Evolutionary conservation across 92 coral and sea anemone genomes (phyloP), one percentile per base, ranked within the genome.

Genomic region (Porites cylindrica): DNA sequence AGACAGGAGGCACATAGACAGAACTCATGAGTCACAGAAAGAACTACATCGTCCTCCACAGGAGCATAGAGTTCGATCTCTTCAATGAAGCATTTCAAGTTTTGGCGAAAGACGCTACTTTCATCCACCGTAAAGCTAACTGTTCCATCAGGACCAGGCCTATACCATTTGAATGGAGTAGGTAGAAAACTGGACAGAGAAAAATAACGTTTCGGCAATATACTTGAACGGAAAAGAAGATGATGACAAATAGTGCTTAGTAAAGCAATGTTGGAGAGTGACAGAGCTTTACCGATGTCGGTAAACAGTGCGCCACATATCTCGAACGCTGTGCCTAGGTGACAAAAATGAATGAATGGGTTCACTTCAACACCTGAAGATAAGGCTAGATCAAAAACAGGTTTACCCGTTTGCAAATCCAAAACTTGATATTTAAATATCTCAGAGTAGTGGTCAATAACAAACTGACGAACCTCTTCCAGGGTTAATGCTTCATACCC

Each of bases 391-490:
- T 75, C 20, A 4, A 75, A n/a, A 1, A 5, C 63, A 51, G 79
- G 24, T 75, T 2, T 53, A n/a, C 79, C 79, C 21, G 32, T 75
- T 23, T 54, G 16, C 20, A 54, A 0, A 51, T 75, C 10, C 64
- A 43, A 75, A 11, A 75, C 79, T 12, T 75, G 79, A 23, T 75
- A 75, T 4, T 12, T 1, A 20, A 75, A 75, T 51, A 75, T 75
- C 47, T 2, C 26, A 53, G 50, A 23, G 65, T 75, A 75, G 18
- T n/a, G 63, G 20, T 50, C 8, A 29, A 16, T 0, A 26, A 59
- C 60, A 77, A 77, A 7, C 1, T 50, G 47, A 74, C 84, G 79
- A 1, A 75, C 65, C 10, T 1, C 38, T 51, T 43, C 1, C 32
- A 75, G 4, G 4, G 65, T 21, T 10, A 63, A 2, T 63, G 24